phyloP scores from a whole-genome alignment of 1,140 invertebrate species.

The Drosophila sucinea region DNA sequence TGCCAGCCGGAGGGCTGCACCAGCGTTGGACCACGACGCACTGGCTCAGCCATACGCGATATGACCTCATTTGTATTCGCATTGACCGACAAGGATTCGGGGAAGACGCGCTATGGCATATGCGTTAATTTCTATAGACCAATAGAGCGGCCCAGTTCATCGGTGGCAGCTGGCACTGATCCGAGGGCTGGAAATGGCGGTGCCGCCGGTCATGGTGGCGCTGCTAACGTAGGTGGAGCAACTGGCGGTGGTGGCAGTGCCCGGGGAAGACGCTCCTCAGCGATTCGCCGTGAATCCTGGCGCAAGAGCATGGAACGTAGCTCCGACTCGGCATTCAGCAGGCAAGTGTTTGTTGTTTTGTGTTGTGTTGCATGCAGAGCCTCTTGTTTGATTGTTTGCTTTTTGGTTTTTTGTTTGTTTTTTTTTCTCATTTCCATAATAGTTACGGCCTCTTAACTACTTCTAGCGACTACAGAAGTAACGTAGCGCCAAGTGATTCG shows the following conservation, averaged over 20 bases:
- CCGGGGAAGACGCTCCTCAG: conserved; percentile 84
- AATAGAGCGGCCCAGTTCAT: conserved; percentile 86
- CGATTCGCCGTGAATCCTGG: conserved; percentile 92
- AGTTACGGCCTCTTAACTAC: conserved; percentile 83
- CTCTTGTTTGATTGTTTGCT: conserved; percentile 7
- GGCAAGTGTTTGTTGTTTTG: conserved; percentile 85
- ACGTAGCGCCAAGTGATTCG: conserved; percentile 93
- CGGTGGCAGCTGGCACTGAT: conserved; percentile 36
- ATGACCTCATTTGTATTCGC: conserved; percentile 99
- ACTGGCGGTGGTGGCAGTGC: conserved; percentile 49
- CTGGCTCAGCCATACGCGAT: conserved; percentile 89
- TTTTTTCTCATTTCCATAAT: conserved; percentile 76
- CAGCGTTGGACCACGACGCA: conserved; percentile 93
- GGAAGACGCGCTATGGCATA: conserved; percentile 95
- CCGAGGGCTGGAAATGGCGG: conserved; percentile 64
- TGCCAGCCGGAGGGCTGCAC: conserved; percentile 99
- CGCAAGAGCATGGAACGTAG: conserved; percentile 94
- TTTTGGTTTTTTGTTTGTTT: neutral
- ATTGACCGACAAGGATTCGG: conserved; percentile 99
- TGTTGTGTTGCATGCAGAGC: conserved; percentile 11
- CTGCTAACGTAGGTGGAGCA: conserved; percentile 27
- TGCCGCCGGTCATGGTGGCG: conserved; percentile 48
- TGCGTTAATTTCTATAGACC: conserved; percentile 99
- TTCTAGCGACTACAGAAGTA: conserved; percentile 95
- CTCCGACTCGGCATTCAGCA: conserved; percentile 95